Base-by-base conservation (phyloP, 2,888 invertebrate species). In the Sarcophaga caerulescens region DNA sequence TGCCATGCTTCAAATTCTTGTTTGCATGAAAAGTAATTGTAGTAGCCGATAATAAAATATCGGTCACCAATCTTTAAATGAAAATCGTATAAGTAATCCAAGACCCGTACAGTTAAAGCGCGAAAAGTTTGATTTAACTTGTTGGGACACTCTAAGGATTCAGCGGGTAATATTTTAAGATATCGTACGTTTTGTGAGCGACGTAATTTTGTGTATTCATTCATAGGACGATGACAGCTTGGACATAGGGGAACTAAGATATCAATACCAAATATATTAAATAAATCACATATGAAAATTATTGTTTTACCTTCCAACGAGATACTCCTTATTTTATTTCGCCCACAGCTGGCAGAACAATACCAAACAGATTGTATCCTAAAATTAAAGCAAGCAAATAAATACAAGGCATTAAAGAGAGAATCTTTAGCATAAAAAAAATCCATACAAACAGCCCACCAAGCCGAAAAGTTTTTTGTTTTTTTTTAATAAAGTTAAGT, bases 341-440 rank as follows among this genome's bases (percentile, higher is more conserved):
- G 88, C 66, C 89, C 78, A 76, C 93, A 93, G 11, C 91, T 90
- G n/a, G 87, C 88, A 6, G 89, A 84, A 78, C 93, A 93, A 82
- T 89, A 92, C 93, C 93, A 93, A 85, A 91, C 89, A n/a, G 93
- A 90, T 88, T 93, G 93, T 47, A 93, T 80, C 2, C 93, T 93
- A 71, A 25, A 71, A 88, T 52, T 60, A 12, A 70, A 73, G 52
- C n/a, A 66, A 65, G 65, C 69, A 8, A 35, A 35, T 10, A 35
- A 35, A 35, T 35, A 35, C 35, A 35, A 10, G 35, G 2, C 10
- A 35, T 8, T 35, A 35, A 35, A 35, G 10, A 35, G 35, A 35
- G 35, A 1, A 35, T 35, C 35, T 6, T 1, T 35, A 35, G 35
- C 35, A 35, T 35, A 35, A 35, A 35, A 25, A 25, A 35, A 35